phyloP scores from a whole-genome alignment of 2,888 invertebrate species.

The Eupithecia centaureata region DNA sequence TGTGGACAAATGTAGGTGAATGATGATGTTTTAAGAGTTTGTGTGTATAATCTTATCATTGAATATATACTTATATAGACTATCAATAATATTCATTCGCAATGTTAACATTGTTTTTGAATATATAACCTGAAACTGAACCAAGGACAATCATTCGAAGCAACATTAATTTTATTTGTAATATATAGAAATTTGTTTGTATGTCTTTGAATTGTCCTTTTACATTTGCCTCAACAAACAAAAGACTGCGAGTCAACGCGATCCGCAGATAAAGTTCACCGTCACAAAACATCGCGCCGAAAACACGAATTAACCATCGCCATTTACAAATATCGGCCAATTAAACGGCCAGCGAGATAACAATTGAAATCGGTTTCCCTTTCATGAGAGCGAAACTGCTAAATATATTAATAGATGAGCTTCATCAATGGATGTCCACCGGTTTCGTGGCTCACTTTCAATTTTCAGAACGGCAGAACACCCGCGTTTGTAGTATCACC shows the following conservation, averaged over 20 bases:
- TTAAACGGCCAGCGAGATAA: conserved; percentile 75
- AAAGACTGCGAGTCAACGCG: not conserved
- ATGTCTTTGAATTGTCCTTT: not conserved
- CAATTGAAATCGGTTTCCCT: conserved; percentile 80
- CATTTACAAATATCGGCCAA: conserved; percentile 82
- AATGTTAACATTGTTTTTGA: too few species aligned
- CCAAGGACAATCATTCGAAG: too few species aligned
- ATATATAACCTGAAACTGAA: too few species aligned
- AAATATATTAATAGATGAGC: conserved; percentile 82
- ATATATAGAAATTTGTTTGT: too few species aligned
- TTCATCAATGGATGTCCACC: conserved; percentile 74
- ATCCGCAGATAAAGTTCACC: not conserved
- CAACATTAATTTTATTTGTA: too few species aligned
- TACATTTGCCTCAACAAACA: not conserved
- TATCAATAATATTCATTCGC: too few species aligned
- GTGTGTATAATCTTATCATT: too few species aligned
- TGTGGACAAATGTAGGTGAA: too few species aligned
- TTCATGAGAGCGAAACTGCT: conserved; percentile 71
- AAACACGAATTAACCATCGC: conserved; percentile 59
- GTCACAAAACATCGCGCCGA: conserved; percentile 35
- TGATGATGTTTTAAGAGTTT: too few species aligned
- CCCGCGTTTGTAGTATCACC: conserved; percentile 44
- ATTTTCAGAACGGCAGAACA: conserved; percentile 68
- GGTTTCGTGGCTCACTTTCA: conserved; percentile 75
- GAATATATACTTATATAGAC: too few species aligned